Evolutionary conservation across 2,888 invertebrate genomes (phyloP), one percentile per base, ranked within the genome.

Genomic region (Scaptomyza tumidula): DNA sequence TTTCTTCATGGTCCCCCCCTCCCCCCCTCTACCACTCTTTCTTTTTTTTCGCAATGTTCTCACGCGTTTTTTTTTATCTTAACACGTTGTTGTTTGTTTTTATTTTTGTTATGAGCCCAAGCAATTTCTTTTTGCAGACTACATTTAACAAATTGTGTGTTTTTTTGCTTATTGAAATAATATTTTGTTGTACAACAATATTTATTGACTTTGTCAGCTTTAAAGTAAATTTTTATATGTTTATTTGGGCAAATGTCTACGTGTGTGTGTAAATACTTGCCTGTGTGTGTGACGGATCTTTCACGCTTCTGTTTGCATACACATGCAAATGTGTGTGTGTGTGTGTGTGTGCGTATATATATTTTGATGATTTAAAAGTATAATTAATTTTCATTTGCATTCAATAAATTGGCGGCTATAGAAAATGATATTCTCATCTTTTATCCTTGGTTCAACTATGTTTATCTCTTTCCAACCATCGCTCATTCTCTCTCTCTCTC

Each of bases 181-280:
- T 91, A 91, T 91, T 91, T 90, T 89, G 84, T 80, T 86, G 86
- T 85, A 86, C 85, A 90, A 90, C 89, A 90, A 89, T 90, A 90
- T 90, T 91, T 91, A 91, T 91, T 91, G 88, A 91, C 90, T 84
- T 90, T 90, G 89, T 89, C 91, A 91, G 91, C 90, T 91, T 90
- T 89, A 91, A 91, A 90, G 90, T 89, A 89, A 90, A 90, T 89
- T 86, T 85, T 85, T 65, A 76, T 71, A 71, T 86, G 85, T 86
- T 86, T 89, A 85, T 86, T 88, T 84, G 79, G 71, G 69, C 62
- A 74, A 75, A 79, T 74, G 76, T 66, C 52, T 60, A 68, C 59
- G 67, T 6, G 60, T 49, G 52, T 31, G 27, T 58, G 59, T 14
- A 7, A 29, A 29, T 29, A 29, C 29, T 29, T 29, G 29, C 10